These are phyloP conservation scores for Magallana nippona DNA, from an alignment of 2,888 invertebrate species.

Conservation along the genomic window DNA sequence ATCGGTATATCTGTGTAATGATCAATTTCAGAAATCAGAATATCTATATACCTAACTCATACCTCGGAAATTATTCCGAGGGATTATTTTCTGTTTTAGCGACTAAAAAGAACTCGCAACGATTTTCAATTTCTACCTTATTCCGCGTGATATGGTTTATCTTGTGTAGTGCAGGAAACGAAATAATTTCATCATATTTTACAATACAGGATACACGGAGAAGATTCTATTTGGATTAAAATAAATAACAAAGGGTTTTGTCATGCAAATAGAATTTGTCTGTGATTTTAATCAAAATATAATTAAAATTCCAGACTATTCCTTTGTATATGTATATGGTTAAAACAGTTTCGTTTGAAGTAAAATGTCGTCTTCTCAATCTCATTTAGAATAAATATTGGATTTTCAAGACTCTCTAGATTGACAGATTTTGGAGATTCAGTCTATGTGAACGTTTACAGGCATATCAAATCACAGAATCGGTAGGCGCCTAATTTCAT, in stretches of 20 bases:
- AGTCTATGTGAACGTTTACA: not conserved
- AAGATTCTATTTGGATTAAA: not conserved
- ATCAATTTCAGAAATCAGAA: conserved; percentile 19
- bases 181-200: conserved; percentile 19
- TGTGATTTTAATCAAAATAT: not conserved
- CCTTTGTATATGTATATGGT: too few species aligned
- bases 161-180: not conserved
- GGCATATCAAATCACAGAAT: conserved; percentile 4
- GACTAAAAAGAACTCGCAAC: conserved; percentile 1
- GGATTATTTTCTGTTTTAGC: conserved; percentile 14
- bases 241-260: conserved; percentile 4
- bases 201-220: not conserved
- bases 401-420: not conserved
- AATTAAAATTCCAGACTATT: too few species aligned
- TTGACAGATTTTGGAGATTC: not conserved
- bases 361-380: not conserved
- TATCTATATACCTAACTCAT: conserved; percentile 13
- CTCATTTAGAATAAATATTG: not conserved
- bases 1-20: not conserved
- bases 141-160: not conserved
- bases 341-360: not conserved
- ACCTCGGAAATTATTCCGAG: conserved; percentile 9
- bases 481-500: conserved; percentile 21
- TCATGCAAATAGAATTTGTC: not conserved
- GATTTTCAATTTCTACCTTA: not conserved